phyloP scores from a whole-genome alignment of 2,888 invertebrate species.

The Erebia epiphron region DNA sequence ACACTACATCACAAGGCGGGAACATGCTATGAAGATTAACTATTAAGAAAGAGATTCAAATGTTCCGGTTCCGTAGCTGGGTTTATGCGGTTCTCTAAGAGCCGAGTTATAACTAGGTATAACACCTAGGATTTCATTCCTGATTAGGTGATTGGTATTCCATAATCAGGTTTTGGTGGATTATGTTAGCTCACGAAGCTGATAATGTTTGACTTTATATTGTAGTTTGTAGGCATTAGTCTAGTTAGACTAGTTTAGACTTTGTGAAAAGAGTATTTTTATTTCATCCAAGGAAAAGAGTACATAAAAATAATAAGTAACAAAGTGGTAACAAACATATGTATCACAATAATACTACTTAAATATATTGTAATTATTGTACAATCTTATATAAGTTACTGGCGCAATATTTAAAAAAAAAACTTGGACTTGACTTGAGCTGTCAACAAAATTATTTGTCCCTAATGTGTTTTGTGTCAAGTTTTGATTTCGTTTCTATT shows the following conservation, averaged over 20 bases:
- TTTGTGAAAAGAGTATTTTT: no score
- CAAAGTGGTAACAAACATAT: neutral
- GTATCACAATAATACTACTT: neutral
- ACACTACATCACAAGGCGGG: conserved; percentile 50
- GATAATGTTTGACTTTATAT: no score
- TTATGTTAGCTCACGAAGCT: neutral
- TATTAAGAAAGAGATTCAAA: conserved; percentile 34
- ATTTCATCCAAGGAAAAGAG: no score
- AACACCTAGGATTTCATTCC: no score
- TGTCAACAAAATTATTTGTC: conserved; percentile 53
- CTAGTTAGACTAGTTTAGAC: no score
- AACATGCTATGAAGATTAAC: conserved; percentile 52
- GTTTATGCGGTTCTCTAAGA: neutral
- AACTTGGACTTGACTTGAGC: conserved; percentile 22
- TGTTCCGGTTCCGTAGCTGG: neutral
- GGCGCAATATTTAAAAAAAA: conserved; percentile 3
- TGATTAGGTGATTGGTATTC: conserved; percentile 12
- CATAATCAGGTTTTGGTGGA: neutral
- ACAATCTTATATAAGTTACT: neutral
- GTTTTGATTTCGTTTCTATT: conserved; percentile 52
- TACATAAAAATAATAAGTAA: neutral
- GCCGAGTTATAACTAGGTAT: neutral
- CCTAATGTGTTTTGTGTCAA: conserved; percentile 49
- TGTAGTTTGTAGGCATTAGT: no score
- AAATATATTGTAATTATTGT: no score